Conservation (phyloP, 2,797 vertebrate genomes). For the Philypnodon macrostomus region DNA sequence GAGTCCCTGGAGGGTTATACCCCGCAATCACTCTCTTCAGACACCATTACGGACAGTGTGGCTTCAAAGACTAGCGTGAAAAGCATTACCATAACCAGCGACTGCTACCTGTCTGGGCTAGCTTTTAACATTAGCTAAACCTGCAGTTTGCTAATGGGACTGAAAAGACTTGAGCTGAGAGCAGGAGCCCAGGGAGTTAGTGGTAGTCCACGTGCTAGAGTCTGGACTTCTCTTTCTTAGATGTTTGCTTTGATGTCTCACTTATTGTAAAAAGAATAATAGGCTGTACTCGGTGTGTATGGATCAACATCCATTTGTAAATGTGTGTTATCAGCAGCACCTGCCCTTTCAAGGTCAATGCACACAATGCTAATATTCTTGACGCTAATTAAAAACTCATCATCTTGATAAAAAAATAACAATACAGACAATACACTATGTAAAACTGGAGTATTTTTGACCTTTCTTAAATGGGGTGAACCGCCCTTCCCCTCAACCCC, state of each 20-base stretch:
- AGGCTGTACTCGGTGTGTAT: constrained; percentile 43
- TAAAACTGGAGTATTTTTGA: too few species aligned
- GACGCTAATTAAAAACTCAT: constrained; percentile 64
- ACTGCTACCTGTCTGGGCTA: constrained; percentile 57
- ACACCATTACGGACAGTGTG: constrained; percentile 54
- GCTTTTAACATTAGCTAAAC: constrained; percentile 50
- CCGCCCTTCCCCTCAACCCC: too few species aligned
- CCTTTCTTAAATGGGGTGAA: too few species aligned
- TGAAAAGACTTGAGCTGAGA: constrained; percentile 42
- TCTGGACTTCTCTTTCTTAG: constrained; percentile 38
- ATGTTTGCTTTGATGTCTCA: constrained; percentile 63
- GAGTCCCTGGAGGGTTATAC: constrained; percentile 66
- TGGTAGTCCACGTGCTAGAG: constrained; percentile 41
- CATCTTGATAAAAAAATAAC: constrained; percentile 31
- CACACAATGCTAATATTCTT: constrained; percentile 46
- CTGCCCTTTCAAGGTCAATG: constrained; percentile 56
- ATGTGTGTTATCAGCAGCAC: constrained; percentile 31
- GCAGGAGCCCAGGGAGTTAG: constrained; percentile 43
- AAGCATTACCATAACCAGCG: constrained; percentile 53
- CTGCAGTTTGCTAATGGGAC: constrained; percentile 55
- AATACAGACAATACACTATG: background rate
- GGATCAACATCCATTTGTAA: constrained; percentile 25
- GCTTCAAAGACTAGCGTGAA: constrained; percentile 64
- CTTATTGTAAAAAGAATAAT: constrained; percentile 47
- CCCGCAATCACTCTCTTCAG: constrained; percentile 61